Conservation (phyloP, 2,888 invertebrate genomes). For the Flexamia atlantica region DNA sequence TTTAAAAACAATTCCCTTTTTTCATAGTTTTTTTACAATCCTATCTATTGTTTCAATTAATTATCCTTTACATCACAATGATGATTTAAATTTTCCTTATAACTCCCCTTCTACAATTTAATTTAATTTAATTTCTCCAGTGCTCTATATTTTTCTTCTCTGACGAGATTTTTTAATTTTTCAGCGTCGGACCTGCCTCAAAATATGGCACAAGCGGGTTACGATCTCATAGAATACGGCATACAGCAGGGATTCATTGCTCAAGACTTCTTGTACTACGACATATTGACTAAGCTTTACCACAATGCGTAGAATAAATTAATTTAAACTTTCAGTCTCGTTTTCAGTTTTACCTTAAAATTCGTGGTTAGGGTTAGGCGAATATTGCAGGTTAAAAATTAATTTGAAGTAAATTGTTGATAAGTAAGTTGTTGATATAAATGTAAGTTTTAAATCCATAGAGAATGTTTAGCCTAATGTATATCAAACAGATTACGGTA, state of each 20-base stretch:
- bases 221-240: constrained; percentile 29
- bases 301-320: neutral
- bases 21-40: too few relatives aligned
- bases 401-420: neutral
- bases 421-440: neutral
- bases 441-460: neutral
- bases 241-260: constrained; percentile 4
- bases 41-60: too few relatives aligned
- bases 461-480: too few relatives aligned
- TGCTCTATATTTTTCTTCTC: too few relatives aligned
- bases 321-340: neutral
- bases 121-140: too few relatives aligned
- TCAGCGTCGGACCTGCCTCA: constrained; percentile 25
- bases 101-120: too few relatives aligned
- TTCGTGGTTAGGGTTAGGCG: neutral
- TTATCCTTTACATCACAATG: too few relatives aligned
- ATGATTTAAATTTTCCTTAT: too few relatives aligned
- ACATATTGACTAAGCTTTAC: neutral
- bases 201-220: constrained; percentile 6
- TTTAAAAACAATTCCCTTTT: too few relatives aligned
- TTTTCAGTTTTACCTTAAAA: neutral
- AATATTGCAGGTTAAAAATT: neutral
- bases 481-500: too few relatives aligned
- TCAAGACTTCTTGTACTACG: constrained; percentile 26
- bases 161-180: neutral